Base-by-base conservation (phyloP, 2,797 vertebrate species). In the Artibeus lituratus region DNA sequence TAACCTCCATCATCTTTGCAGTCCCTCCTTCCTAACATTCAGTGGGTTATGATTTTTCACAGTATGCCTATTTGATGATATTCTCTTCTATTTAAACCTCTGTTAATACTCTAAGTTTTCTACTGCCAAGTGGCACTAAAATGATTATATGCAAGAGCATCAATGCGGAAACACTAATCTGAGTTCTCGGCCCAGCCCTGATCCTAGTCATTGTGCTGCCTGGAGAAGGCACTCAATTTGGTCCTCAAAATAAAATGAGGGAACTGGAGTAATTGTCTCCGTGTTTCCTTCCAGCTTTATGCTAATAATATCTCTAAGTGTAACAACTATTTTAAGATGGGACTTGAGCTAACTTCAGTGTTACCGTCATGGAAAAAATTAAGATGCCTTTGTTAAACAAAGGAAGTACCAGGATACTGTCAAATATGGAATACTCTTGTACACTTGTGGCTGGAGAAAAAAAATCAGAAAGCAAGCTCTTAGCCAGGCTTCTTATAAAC, bases 321-420 rank as follows among this genome's bases (percentile, higher is more conserved):
- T 80, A 67, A 89, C 73, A 94, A 89, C 59, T 94, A 88, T 93
- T 97, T 80, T 92, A 94, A 94, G 83, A 87, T 42, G 89, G 57
- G 14, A 86, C 67, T 90, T 82, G 87, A 96, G 72, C 89, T 44
- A 81, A 82, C 29, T 69, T 90, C 76, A 72, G 92, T 44, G 59
- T 73, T 87, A 74, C 6, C 2, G 0, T 97, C 88, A 94, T 67
- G 90, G 91, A 96, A 96, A 96, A 96, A 96, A 80, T 59, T 77
- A 94, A 97, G 67, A 95, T 84, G 78, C 39, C 51, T 94, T 97
- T 96, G 91, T 95, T 95, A 96, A 95, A 35, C 67, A 93, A 82
- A 91, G 83, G 84, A 96, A 95, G 35, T 76, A 62, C 65, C 62
- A 62, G 51, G 57, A 80, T 83, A 21, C 44, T 82, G 86, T 90